A percentile compares a stretch with the other conserved stretches of the same genome.
Conservation (phyloP, 2,888 invertebrate genomes). For the Ophion ellenae region DNA sequence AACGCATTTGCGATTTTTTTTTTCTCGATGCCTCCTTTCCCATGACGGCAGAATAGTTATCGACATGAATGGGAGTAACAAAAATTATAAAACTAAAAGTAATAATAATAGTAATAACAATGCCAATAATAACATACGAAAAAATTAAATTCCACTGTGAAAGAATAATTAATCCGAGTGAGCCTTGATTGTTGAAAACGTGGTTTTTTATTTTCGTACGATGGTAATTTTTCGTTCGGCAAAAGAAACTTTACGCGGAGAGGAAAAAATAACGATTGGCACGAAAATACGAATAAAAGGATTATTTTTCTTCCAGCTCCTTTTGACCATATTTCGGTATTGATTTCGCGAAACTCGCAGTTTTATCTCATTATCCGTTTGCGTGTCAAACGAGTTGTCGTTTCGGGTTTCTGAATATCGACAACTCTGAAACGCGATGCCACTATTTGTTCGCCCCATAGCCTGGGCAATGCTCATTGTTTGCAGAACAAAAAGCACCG, state of each 20-base stretch:
- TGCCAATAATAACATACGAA: neutral
- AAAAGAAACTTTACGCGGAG: neutral
- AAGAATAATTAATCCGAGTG: neutral
- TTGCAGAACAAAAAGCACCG: neutral
- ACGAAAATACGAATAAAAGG: neutral
- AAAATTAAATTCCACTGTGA: neutral
- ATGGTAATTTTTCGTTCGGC: neutral
- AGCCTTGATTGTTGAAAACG: neutral
- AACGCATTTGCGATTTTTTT: no score
- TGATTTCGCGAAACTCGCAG: neutral
- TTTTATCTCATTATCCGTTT: neutral
- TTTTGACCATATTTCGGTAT: neutral
- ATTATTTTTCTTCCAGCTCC: neutral
- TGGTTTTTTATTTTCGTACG: neutral
- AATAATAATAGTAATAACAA: constrained; percentile 2
- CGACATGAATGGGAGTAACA: neutral
- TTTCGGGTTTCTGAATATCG: neutral
- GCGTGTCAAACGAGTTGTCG: neutral
- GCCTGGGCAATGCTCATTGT: neutral
- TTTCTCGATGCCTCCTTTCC: no score
- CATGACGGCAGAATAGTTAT: neutral
- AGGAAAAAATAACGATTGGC: neutral
- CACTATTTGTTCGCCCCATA: neutral
- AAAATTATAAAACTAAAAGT: neutral
- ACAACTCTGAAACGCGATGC: neutral